Evolutionary conservation across 1,140 invertebrate species (phyloP).

Genomic region (Drosophila busckii): DNA sequence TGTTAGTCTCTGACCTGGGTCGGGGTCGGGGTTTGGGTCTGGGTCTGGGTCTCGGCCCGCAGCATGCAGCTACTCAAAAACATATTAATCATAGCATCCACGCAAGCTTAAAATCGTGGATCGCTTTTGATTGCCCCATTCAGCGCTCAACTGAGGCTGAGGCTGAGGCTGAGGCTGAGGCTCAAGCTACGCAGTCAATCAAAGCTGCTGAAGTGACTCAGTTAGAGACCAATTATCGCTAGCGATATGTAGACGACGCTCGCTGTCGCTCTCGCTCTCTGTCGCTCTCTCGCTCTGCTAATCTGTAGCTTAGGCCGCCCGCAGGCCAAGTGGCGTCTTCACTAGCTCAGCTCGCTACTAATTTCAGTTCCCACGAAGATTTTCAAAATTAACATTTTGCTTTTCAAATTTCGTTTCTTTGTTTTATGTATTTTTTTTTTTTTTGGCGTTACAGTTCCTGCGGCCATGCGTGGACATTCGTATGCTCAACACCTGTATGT

Average conservation of each 20-base stretch:
- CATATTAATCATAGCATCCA: conserved; percentile 68
- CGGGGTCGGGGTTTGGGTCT: conserved; percentile 19
- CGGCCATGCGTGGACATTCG: conserved; percentile 44
- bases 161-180: conserved; percentile 1
- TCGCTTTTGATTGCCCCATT: too few species aligned
- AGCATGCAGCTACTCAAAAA: conserved; percentile 72
- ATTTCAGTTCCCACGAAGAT: conserved; percentile 74
- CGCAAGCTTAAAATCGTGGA: conserved; percentile 20
- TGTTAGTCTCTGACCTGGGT: background rate
- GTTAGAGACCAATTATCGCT: conserved; percentile 45
- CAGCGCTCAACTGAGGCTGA: conserved; percentile 20
- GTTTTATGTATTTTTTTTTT: conserved; percentile 9
- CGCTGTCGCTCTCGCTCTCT: background rate
- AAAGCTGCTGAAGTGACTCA: conserved; percentile 37
- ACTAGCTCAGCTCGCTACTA: conserved; percentile 41
- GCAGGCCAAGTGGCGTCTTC: conserved; percentile 46
- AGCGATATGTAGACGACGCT: conserved; percentile 12
- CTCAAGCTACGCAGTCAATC: conserved; percentile 15
- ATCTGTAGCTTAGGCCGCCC: conserved; percentile 53
- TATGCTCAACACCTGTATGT: conserved; percentile 33
- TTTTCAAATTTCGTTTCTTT: conserved; percentile 22
- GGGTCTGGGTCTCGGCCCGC: too few species aligned
- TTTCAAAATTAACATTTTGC: conserved; percentile 72
- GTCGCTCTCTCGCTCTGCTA: conserved; percentile 46
- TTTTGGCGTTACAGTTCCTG: conserved; percentile 65